Conservation (phyloP, 2,888 invertebrate species). For the Empis stercorea region DNA sequence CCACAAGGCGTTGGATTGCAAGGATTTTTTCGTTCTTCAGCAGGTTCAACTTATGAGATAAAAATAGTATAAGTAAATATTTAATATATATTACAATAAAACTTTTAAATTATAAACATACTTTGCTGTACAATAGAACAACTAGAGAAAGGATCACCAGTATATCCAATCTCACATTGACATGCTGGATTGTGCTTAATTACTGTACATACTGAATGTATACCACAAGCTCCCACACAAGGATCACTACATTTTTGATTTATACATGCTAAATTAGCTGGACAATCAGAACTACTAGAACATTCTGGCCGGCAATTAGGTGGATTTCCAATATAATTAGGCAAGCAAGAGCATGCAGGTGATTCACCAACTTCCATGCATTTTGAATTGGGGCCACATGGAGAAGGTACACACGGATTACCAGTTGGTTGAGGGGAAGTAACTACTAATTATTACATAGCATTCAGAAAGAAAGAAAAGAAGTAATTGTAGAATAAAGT, state of each 20-base stretch:
- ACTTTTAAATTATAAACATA: slow-evolving; percentile 21
- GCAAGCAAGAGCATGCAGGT: slow-evolving; percentile 68
- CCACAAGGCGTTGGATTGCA: slow-evolving; percentile 72
- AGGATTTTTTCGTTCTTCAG: slow-evolving; percentile 51
- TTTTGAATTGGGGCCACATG: slow-evolving; percentile 75
- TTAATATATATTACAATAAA: background rate
- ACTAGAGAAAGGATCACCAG: slow-evolving; percentile 63
- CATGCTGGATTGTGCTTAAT: slow-evolving; percentile 68
- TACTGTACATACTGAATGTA: slow-evolving; percentile 59
- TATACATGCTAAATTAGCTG: slow-evolving; percentile 61
- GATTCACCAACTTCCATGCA: slow-evolving; percentile 64
- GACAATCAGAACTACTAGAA: slow-evolving; percentile 59
- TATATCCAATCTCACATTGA: slow-evolving; percentile 58
- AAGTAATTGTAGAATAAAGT: background rate
- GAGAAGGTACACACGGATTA: slow-evolving; percentile 71
- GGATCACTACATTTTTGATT: slow-evolving; percentile 68
- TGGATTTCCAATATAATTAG: slow-evolving; percentile 67
- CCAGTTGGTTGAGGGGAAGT: slow-evolving; percentile 40
- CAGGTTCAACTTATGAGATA: slow-evolving; percentile 23
- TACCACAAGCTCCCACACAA: slow-evolving; percentile 64
- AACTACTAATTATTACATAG: slow-evolving; percentile 28
- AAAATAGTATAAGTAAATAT: background rate
- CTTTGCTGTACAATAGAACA: slow-evolving; percentile 46
- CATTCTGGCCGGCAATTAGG: slow-evolving; percentile 76
- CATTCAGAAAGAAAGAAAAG: slow-evolving; percentile 11